A percentile compares a stretch with the other conserved stretches of the same genome.
Evolutionary conservation across 1,140 invertebrate species (phyloP).

Genomic region (Camponotus vicinus): DNA sequence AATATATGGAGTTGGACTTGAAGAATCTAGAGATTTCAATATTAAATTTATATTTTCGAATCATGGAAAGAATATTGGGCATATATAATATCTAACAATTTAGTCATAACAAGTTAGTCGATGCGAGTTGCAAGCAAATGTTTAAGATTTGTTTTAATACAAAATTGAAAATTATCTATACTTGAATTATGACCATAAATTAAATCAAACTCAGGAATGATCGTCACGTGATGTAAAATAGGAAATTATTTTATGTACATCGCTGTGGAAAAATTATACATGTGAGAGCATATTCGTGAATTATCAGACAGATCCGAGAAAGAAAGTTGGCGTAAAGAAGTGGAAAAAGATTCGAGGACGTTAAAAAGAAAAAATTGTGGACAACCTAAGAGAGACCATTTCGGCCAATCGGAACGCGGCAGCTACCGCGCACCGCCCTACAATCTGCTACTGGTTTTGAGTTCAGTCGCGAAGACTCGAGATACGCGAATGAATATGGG

Average conservation of each 20-base stretch:
- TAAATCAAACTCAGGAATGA: neutral
- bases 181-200: neutral
- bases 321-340: neutral
- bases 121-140: too few relatives aligned
- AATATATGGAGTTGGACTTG: neutral
- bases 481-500: constrained; percentile 71
- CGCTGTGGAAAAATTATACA: neutral
- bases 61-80: too few relatives aligned
- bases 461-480: constrained; percentile 74
- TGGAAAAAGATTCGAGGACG: neutral
- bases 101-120: too few relatives aligned
- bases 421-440: constrained; percentile 85
- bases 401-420: constrained; percentile 82
- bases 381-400: neutral
- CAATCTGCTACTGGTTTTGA: constrained; percentile 83
- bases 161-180: neutral
- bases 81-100: too few relatives aligned
- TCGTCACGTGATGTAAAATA: neutral
- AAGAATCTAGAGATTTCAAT: too few relatives aligned
- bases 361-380: neutral
- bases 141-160: neutral
- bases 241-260: neutral
- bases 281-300: neutral
- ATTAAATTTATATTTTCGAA: too few relatives aligned
- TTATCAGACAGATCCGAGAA: neutral